Evolutionary conservation across 2,888 invertebrate species (phyloP), one percentile per base, ranked within the genome.

Genomic region (Acanthosepion lycidas): DNA sequence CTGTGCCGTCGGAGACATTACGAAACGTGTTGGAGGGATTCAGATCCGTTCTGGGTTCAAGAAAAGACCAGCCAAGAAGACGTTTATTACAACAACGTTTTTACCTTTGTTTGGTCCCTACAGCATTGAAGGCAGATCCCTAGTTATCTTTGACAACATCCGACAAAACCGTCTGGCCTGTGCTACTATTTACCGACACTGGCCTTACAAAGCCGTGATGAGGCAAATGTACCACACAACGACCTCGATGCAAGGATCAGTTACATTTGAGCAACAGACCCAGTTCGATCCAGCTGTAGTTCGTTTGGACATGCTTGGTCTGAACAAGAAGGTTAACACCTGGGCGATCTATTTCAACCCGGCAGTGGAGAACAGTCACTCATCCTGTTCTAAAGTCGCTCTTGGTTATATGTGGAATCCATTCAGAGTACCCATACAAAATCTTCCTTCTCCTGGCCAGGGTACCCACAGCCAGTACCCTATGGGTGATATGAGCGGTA

Each of bases 131-230:
- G 98, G 98, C 94, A 98, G 98, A 97, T 98, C 99, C 18, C 97
- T 99, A 64, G 98, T 99, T 4, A 98, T 99, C 94, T 99, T 98
- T 96, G 99, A 99, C 97, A 99, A 99, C 97, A 98, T 98, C 0
- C 99, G 99, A 0, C 98, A 98, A 95, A 94, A 92, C 5, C 93
- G 95, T 94, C 98, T 99, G 97, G 99, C 99, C 0, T 99, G 99
- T 97, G 98, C 99, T 20, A 98, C 96, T 94, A 95, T 97, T 15
- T 94, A 94, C 64, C 94, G 94, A 33, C 94, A 95, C n/a, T 48
- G 78, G 23, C 94, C 94, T 33, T 64, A 55, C 26, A 23, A 59
- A n/a, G 95, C 94, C 4, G 23, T 33, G 28, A 94, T 94, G 42
- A 91, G 8, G 6, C 51, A 55, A 33, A 91, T 93, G 95, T 42